Conservation (phyloP, 2,113 vertebrate genomes). For the Ctenodactylus gundi region DNA sequence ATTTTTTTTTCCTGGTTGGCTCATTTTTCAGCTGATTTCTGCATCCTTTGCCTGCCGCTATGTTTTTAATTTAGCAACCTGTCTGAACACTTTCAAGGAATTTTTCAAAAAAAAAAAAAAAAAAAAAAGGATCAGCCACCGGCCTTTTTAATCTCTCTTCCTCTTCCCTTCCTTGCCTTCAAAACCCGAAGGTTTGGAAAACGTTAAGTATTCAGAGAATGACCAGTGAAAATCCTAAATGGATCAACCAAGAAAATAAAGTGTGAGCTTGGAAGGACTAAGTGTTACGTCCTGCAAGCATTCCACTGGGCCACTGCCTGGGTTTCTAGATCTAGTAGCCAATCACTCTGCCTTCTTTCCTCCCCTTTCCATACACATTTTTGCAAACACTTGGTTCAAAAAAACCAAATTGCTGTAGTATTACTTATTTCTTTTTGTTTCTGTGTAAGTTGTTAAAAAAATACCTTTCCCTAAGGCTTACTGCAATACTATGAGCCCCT, state of each 20-base stretch:
- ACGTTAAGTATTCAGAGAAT: not conserved
- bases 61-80: conserved; percentile 29
- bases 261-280: not conserved
- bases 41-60: not conserved
- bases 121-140: not conserved
- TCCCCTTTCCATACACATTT: not conserved
- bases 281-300: not conserved
- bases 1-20: not conserved
- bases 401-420: conserved; percentile 37
- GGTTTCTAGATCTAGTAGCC: not conserved
- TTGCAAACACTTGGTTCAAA: not conserved
- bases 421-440: conserved; percentile 8
- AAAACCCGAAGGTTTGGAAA: not conserved
- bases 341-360: not conserved
- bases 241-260: not conserved
- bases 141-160: not conserved
- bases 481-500: not conserved
- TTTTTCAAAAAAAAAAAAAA: not conserved
- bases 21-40: conserved; percentile 44
- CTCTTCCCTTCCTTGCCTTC: conserved; percentile 17
- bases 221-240: not conserved
- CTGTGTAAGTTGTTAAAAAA: conserved; percentile 2
- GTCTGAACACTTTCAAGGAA: not conserved
- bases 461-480: not conserved
- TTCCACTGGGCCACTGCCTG: not conserved